phyloP scores from a whole-genome alignment of 2,888 invertebrate species.

The Melanophora roralis region DNA sequence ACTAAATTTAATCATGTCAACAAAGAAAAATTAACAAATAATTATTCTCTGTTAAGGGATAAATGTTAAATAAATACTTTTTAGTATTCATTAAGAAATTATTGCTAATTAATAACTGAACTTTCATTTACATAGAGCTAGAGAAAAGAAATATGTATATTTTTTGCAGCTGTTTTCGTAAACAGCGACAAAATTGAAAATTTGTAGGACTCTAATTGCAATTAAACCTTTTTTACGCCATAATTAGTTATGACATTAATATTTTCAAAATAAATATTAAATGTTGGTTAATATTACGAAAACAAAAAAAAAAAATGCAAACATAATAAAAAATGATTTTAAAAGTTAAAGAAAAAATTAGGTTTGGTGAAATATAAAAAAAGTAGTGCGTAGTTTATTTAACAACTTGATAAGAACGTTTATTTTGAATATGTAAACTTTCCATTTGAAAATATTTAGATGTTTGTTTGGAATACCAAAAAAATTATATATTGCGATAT shows the following conservation, averaged over 20 bases:
- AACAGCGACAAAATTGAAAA: slow-evolving; percentile 11
- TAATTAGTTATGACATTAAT: slow-evolving; percentile 35
- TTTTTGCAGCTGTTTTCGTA: background rate
- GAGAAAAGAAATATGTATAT: background rate
- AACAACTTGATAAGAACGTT: too few species aligned
- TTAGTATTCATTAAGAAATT: slow-evolving; percentile 33
- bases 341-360: too few species aligned
- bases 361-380: too few species aligned
- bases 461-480: too few species aligned
- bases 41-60: slow-evolving; percentile 43
- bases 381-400: background rate
- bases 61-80: slow-evolving; percentile 36
- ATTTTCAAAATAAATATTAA: slow-evolving; percentile 28
- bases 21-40: slow-evolving; percentile 33
- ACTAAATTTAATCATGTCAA: slow-evolving; percentile 20
- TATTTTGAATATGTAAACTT: too few species aligned
- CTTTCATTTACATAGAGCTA: too few species aligned
- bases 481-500: too few species aligned
- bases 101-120: slow-evolving; percentile 1
- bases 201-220: background rate
- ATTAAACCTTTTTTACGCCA: too few species aligned
- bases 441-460: too few species aligned
- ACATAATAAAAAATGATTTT: too few species aligned
- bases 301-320: background rate
- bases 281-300: slow-evolving; percentile 3